phyloP scores from a whole-genome alignment of 2,113 vertebrate genomes.

The Sapayoa aenigma region DNA sequence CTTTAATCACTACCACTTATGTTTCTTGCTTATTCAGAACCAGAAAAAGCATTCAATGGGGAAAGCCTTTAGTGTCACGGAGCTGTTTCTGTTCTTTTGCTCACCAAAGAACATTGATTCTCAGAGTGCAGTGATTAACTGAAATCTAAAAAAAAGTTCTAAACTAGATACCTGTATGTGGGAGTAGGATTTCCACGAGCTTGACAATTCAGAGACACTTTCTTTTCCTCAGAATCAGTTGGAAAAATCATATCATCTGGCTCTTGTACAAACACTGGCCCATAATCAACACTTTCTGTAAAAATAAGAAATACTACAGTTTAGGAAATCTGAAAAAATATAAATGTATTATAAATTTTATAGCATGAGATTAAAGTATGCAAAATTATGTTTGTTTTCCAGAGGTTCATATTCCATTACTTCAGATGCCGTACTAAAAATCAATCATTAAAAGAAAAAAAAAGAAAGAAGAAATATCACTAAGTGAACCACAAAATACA shows the following conservation, averaged over 20 bases:
- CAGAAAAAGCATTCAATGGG: neutral
- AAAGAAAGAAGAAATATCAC: neutral
- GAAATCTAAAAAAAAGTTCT: neutral
- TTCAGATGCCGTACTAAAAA: neutral
- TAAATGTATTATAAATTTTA: neutral
- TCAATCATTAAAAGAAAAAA: neutral
- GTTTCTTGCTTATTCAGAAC: neutral
- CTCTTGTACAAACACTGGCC: conserved; percentile 90
- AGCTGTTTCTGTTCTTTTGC: neutral
- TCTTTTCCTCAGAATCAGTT: conserved; percentile 90
- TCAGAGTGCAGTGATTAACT: neutral
- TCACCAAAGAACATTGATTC: neutral
- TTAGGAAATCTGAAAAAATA: neutral
- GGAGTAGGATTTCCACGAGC: conserved; percentile 85
- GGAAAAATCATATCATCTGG: conserved; percentile 88
- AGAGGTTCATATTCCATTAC: neutral
- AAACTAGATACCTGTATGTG: conserved; percentile 82
- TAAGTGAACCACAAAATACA: neutral
- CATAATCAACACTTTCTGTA: conserved; percentile 88
- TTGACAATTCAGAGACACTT: conserved; percentile 88
- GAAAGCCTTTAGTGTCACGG: neutral
- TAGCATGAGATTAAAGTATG: neutral
- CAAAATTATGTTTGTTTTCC: neutral
- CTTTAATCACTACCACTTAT: neutral
- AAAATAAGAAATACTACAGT: neutral